Base-by-base conservation (phyloP, 2,797 vertebrate species). In the Carcharodon carcharias region DNA sequence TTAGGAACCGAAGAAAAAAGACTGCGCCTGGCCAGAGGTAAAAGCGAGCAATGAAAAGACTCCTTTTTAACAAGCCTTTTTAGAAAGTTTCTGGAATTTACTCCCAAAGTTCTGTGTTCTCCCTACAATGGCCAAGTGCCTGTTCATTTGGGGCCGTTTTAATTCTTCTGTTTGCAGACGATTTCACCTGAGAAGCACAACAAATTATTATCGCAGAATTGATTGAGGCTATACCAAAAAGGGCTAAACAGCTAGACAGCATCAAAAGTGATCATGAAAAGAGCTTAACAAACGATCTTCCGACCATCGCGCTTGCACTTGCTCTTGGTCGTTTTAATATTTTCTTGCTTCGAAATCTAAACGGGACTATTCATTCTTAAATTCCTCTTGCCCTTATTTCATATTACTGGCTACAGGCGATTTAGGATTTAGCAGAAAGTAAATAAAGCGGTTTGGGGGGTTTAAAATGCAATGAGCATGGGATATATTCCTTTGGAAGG, bases 91-190 rank as follows among this genome's bases (percentile, higher is more conserved):
- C 98, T 97, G 98, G 98, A 99, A 99, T 99, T 98, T 98, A 77
- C 69, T 95, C 69, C 94, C 67, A 58, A 77, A 95, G 97, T 97
- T 98, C 98, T 98, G 97, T 98, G 98, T 96, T 97, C 97, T 97
- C 97, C 97, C 96, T 97, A 97, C 97, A 98, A 97, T 97, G 98
- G 98, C 98, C 98, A 98, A 98, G 98, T 97, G 97, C 97, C 97
- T 96, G 96, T 96, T 96, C 97, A 97, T 97, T 97, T 97, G 97
- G 97, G 98, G 98, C 97, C 97, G 97, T 97, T 97, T 98, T 97
- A 98, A 98, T 98, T 97, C 98, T 97, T 98, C 98, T 98, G 98
- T 99, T 98, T 98, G 98, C 98, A 98, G 98, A 98, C 98, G 97
- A 97, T 97, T 98, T 98, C 97, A 98, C 98, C 98, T 99, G 98